Evolutionary conservation across 1,140 invertebrate genomes (phyloP), one percentile per base, ranked within the genome.

Genomic region (Formica exsecta): DNA sequence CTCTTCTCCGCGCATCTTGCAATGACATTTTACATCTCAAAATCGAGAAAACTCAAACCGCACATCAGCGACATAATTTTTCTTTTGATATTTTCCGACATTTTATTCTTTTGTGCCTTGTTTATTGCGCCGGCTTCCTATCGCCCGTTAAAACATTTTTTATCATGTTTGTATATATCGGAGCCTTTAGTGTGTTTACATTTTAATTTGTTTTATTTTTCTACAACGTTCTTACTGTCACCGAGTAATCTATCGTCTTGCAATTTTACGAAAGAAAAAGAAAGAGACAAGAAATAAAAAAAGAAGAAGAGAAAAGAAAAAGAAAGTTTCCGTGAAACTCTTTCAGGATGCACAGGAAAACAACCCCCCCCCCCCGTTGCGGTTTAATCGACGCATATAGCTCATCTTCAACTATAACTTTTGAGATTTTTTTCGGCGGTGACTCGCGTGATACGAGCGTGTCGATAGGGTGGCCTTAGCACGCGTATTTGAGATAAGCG

Each of bases 1-100:
- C 38, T 57, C 13, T 81, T 65, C 65, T 77, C 44, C 44, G 57
- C 51, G 38, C 71, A 66, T 22, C 29, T 68, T 36, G 59, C 88
- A 90, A 91, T 91, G 89, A 91, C 86, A 83, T 36, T 88, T 90
- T 76, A 88, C 41, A 66, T 86, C 74, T 86, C 32, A 84, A 86
- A 86, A 91, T 90, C 68, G 38, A 79, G 80, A 76, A 88, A 91
- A 91, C 74, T 88, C 59, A 61, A 84, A 86, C 73, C 57, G 80
- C 59, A 59, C 70, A 36, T 48, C 57, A 59, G 62, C 74, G 57
- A 41, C 51, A 79, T 88, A 91, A 91, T 91, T 91, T 84, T 85
- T 71, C 61, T 83, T 90, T 91, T 86, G 86, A 90, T 91, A 88
- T 66, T 66, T 25, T 66, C 44, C 36, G 32, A 32, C 32, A 32